Evolutionary conservation across 2,797 vertebrate genomes (phyloP).

Genomic region (Phylloscopus collybita): DNA sequence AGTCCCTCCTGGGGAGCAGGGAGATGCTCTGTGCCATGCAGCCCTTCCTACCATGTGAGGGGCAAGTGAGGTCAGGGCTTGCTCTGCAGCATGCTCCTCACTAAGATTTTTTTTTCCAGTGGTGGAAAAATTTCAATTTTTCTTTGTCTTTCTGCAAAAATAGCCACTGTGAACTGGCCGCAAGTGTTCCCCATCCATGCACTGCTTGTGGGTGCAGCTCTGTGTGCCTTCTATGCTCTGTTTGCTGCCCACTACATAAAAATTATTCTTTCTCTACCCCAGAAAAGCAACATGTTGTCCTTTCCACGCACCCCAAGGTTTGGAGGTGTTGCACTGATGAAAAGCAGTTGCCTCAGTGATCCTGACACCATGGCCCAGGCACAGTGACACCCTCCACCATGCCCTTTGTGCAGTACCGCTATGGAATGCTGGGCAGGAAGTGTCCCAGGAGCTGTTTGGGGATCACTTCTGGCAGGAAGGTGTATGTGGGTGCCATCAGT

Average conservation of each 20-base stretch:
- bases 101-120: not conserved
- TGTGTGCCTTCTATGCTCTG: not conserved
- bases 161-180: not conserved
- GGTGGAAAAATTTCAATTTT: not conserved
- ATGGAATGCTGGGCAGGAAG: not conserved
- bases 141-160: not conserved
- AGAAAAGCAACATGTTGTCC: rapidly evolving
- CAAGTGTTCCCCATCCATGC: not conserved
- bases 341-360: not conserved
- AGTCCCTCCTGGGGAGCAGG: not conserved
- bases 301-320: not conserved
- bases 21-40: not conserved
- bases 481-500: rapidly evolving
- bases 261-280: not conserved
- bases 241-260: not conserved
- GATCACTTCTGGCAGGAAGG: not conserved
- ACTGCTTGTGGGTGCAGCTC: not conserved
- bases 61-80: not conserved
- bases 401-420: rapidly evolving
- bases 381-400: not conserved
- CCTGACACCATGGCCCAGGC: not conserved
- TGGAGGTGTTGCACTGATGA: not conserved
- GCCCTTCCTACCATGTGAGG: rapidly evolving
- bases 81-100: not conserved
- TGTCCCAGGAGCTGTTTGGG: not conserved